Evolutionary conservation across 2,113 vertebrate genomes (phyloP).

Genomic region (Chauna torquata): DNA sequence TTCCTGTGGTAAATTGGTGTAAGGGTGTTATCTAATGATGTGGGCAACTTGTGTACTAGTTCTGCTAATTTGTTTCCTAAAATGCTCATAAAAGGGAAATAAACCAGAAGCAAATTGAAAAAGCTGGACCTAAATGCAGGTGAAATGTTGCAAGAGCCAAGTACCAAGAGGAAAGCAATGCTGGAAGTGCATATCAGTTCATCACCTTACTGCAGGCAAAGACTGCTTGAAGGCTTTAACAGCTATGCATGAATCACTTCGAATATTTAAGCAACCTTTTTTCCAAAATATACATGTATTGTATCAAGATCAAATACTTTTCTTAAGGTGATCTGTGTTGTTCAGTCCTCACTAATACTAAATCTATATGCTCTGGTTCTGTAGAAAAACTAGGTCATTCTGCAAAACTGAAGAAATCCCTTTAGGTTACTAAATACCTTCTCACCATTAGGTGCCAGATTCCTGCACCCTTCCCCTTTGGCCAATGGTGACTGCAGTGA

Average conservation of each 20-base stretch:
- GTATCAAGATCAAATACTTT: not conserved
- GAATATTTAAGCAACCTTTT: not conserved
- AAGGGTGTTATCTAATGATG: not conserved
- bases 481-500: not conserved
- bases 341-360: not conserved
- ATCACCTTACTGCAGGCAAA: not conserved
- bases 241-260: not conserved
- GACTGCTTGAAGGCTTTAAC: not conserved
- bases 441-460: not conserved
- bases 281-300: not conserved
- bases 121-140: not conserved
- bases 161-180: not conserved
- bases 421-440: not conserved
- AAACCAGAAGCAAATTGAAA: not conserved
- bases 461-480: not conserved
- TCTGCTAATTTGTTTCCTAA: not conserved
- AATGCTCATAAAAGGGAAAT: not conserved
- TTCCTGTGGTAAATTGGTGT: not conserved
- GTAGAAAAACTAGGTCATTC: constrained; percentile 22
- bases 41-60: not conserved
- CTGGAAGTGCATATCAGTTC: not conserved
- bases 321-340: not conserved
- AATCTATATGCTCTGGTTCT: not conserved
- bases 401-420: constrained; percentile 4
- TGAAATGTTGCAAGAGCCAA: not conserved